phyloP scores from a whole-genome alignment of 2,888 invertebrate genomes.

The Barypeithes pellucidus region DNA sequence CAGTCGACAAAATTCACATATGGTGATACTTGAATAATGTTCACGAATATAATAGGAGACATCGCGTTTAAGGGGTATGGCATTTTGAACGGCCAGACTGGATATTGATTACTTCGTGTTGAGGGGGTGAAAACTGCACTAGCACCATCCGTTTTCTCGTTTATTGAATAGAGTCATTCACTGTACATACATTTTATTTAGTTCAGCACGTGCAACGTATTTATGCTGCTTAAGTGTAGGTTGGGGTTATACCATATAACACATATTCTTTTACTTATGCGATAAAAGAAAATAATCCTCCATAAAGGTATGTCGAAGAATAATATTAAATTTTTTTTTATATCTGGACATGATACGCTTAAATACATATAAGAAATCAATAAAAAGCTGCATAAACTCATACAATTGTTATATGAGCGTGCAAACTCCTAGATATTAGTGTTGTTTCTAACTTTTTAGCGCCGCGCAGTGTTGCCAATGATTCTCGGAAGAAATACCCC shows the following conservation, averaged over 20 bases:
- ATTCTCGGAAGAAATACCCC: no score
- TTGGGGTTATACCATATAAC: constrained; percentile 40
- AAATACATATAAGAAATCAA: no score
- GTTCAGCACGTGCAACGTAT: constrained; percentile 52
- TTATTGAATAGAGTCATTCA: constrained; percentile 43
- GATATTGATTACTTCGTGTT: constrained; percentile 45
- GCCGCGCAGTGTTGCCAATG: no score
- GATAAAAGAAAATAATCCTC: neutral
- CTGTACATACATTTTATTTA: constrained; percentile 39
- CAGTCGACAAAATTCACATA: constrained; percentile 46
- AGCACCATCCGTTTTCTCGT: constrained; percentile 50
- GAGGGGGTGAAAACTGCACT: constrained; percentile 54
- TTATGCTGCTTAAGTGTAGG: constrained; percentile 39
- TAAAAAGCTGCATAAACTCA: no score
- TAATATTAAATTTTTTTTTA: no score
- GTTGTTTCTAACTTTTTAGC: no score
- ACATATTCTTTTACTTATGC: constrained; percentile 21
- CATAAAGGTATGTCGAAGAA: neutral
- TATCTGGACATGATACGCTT: no score
- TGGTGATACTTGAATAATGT: constrained; percentile 48
- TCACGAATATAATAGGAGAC: constrained; percentile 47
- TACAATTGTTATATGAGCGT: no score
- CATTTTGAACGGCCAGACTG: constrained; percentile 51
- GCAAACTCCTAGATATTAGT: no score
- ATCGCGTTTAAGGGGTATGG: constrained; percentile 47